Base-by-base conservation (phyloP, 2,797 vertebrate species). In the Chaenodraco wilsoni region DNA sequence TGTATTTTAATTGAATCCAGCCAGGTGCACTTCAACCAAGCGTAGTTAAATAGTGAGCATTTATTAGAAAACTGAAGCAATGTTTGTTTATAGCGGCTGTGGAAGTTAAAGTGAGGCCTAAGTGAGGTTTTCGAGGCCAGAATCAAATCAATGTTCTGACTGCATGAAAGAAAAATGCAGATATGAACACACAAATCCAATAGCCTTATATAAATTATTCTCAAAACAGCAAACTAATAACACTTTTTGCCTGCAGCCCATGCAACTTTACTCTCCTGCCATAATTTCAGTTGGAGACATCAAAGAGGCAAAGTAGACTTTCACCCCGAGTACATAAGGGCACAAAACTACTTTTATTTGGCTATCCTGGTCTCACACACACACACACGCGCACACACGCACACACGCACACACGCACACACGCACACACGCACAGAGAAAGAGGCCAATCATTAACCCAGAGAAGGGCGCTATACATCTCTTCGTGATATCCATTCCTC, bases 381-480 rank as follows among this genome's bases (percentile, higher is more conserved):
- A 23, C 23, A 23, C 23, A 23, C 23, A 23, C 23, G 23, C 23
- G 23, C 23, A 23, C 23, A 23, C 23, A 23, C 23, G 23, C 23
- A 23, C 23, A 23, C 23, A 23, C 23, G 23, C 23, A 3, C 23
- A 27, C 23, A 27, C 27, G 4, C 27, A 27, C 27, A 27, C 27
- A 27, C 27, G 27, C 27, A 27, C 27, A 27, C 27, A 27, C 27
- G 27, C 27, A 27, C 27, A 27, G 3, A 3, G 23, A 77, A 73
- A 78, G 60, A 49, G 19, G 62, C 51, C 44, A 83, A 85, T 82
- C 43, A 84, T 89, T 87, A 80, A 85, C 78, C 44, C 27, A 27
- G 27, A 27, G 33, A 37, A 37, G 33, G 27, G 27, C 27, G 27
- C 37, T 67, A 67, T 78, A 78, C 23, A 62, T 77, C 23, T 23